These are phyloP conservation scores for Oncopeltus fasciatus DNA, from an alignment of 1,140 invertebrate species.

Conservation along the genomic window DNA sequence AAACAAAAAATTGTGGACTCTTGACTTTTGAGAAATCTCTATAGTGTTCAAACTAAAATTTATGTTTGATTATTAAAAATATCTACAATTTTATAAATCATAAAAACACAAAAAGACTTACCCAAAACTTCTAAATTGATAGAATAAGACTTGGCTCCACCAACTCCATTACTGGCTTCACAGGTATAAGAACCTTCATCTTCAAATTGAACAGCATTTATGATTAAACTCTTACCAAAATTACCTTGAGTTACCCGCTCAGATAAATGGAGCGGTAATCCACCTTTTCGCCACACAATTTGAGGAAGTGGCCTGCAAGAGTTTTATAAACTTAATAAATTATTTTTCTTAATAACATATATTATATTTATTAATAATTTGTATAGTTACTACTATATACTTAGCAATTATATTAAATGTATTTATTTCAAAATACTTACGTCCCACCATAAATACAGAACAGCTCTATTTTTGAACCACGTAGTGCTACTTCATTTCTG, in stretches of 20 bases:
- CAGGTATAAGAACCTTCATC: constrained; percentile 81
- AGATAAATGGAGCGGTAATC: constrained; percentile 43
- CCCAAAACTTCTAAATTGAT: constrained; percentile 66
- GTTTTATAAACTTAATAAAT: constrained; percentile 9
- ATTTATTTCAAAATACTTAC: constrained; percentile 40
- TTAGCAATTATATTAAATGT: too few species aligned
- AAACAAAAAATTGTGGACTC: too few species aligned
- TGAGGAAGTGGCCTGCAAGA: constrained; percentile 51
- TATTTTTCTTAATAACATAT: too few species aligned
- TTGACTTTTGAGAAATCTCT: too few species aligned
- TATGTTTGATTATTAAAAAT: too few species aligned
- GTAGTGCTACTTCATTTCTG: constrained; percentile 67
- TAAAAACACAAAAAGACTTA: constrained; percentile 27
- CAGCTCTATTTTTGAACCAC: constrained; percentile 65
- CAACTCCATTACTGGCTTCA: constrained; percentile 80
- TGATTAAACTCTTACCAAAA: constrained; percentile 83
- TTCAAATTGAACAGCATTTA: constrained; percentile 68
- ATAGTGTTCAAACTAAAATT: too few species aligned
- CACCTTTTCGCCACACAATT: constrained; percentile 73
- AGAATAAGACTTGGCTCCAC: constrained; percentile 64
- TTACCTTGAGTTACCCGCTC: constrained; percentile 69
- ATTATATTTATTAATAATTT: too few species aligned
- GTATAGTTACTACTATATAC: too few species aligned
- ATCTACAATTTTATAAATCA: neutral
- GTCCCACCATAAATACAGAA: constrained; percentile 86